Conservation (phyloP, 2,113 vertebrate species). For the Gallinago paraguaiae region DNA sequence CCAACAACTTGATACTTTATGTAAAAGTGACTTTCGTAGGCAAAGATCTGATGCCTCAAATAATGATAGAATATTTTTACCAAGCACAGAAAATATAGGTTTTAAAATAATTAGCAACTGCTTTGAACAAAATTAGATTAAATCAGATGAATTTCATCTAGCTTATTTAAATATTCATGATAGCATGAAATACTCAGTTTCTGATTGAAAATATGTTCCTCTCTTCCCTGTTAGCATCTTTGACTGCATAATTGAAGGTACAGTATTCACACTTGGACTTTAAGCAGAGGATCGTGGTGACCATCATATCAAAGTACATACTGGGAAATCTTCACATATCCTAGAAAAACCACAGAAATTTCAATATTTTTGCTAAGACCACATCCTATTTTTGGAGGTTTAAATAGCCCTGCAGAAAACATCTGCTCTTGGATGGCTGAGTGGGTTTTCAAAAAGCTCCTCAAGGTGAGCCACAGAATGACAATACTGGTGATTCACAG, state of each 20-base stretch:
- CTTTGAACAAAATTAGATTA: not conserved
- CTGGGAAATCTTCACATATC: not conserved
- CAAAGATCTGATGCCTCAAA: not conserved
- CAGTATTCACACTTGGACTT: not conserved
- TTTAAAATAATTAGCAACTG: not conserved
- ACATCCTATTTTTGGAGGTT: not conserved
- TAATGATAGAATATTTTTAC: not conserved
- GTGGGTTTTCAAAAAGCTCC: not conserved
- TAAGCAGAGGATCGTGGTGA: accelerated
- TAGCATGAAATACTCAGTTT: not conserved
- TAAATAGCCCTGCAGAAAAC: not conserved
- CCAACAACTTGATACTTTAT: not conserved
- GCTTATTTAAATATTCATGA: not conserved
- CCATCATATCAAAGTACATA: not conserved
- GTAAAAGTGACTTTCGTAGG: not conserved
- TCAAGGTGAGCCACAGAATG: not conserved
- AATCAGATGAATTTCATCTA: not conserved
- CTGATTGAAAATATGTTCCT: not conserved
- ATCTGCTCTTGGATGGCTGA: not conserved
- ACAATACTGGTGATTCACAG: not conserved
- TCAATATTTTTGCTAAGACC: not conserved
- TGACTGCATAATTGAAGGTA: not conserved
- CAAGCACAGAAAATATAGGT: not conserved
- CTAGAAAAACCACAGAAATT: not conserved
- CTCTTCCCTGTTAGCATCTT: not conserved